phyloP scores from a whole-genome alignment of 2,888 invertebrate species.

The Cantharis rustica region DNA sequence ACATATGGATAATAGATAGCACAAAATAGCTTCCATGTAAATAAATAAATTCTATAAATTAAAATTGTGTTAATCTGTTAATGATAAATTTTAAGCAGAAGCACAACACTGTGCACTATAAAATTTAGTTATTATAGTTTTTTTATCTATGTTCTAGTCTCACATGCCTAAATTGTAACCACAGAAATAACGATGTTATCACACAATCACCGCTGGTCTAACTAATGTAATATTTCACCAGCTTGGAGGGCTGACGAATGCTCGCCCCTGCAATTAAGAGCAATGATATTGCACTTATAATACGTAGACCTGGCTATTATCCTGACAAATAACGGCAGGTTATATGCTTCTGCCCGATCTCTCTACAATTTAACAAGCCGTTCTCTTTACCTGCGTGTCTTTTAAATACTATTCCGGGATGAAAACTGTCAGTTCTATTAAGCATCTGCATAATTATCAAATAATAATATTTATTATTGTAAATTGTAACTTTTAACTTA shows the following conservation, averaged over 20 bases:
- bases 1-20: too few relatives aligned
- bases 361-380: conserved; percentile 1
- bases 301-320: conserved; percentile 39
- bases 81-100: too few relatives aligned
- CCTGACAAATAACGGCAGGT: conserved; percentile 41
- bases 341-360: conserved; percentile 29
- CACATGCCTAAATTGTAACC: conserved; percentile 5
- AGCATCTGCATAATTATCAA: conserved; percentile 2
- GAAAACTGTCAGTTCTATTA: neutral
- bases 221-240: conserved; percentile 36
- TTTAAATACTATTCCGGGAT: neutral
- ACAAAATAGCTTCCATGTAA: too few relatives aligned
- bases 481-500: neutral
- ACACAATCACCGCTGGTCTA: conserved; percentile 25
- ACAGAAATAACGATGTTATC: conserved; percentile 28
- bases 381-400: conserved; percentile 16
- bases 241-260: conserved; percentile 40
- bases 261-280: conserved; percentile 44
- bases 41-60: neutral
- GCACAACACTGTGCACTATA: neutral
- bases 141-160: neutral
- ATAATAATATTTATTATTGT: neutral
- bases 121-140: neutral
- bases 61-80: neutral
- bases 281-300: conserved; percentile 46